phyloP scores from a whole-genome alignment of 2,888 invertebrate genomes.

The Zygaena filipendulae region DNA sequence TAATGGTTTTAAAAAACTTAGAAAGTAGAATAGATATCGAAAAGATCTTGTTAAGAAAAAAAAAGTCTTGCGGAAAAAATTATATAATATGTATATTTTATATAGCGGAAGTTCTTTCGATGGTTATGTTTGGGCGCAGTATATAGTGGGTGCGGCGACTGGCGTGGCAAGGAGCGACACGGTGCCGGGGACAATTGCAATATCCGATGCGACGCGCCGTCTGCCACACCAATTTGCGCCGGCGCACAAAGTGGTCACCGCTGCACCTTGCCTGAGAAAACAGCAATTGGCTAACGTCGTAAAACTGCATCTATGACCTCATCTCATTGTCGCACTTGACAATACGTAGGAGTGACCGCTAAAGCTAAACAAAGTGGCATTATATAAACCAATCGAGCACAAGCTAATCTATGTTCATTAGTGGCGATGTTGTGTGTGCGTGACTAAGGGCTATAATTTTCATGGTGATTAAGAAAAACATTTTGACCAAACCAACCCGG shows the following conservation, averaged over 20 bases:
- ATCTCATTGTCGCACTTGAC: constrained; percentile 21
- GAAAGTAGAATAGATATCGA: too few relatives aligned
- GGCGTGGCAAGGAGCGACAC: constrained; percentile 12
- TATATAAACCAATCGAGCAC: constrained; percentile 7
- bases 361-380: constrained; percentile 15
- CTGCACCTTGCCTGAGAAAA: constrained; percentile 25
- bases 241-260: constrained; percentile 26
- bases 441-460: constrained; percentile 45
- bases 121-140: too few relatives aligned
- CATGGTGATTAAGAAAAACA: constrained; percentile 40
- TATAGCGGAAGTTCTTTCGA: too few relatives aligned
- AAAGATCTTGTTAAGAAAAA: too few relatives aligned
- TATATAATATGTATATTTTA: too few relatives aligned
- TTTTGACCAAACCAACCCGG: constrained; percentile 26
- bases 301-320: constrained; percentile 49
- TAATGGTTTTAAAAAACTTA: too few relatives aligned
- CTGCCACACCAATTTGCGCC: constrained; percentile 43
- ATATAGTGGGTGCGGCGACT: constrained; percentile 25
- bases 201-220: constrained; percentile 48
- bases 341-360: constrained; percentile 31
- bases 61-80: too few relatives aligned
- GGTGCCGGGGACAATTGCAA: constrained; percentile 35
- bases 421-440: constrained; percentile 24
- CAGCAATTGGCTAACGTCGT: constrained; percentile 18
- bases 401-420: constrained; percentile 3